Evolutionary conservation across 2,113 vertebrate genomes (phyloP).

Genomic region (Pterophyllum scalare): DNA sequence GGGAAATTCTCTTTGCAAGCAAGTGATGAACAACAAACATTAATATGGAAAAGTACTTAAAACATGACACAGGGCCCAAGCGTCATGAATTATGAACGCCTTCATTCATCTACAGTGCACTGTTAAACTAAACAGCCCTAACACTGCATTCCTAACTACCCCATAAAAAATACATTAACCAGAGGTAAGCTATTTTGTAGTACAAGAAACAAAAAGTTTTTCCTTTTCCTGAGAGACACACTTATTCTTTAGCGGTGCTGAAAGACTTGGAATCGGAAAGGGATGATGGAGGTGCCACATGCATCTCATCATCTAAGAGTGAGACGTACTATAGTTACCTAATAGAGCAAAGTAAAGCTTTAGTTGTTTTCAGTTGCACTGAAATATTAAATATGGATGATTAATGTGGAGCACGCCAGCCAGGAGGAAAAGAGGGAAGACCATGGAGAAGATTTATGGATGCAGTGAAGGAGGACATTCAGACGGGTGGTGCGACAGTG

Average conservation of each 20-base stretch:
- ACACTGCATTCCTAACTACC: conserved; percentile 33
- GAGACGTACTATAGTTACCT: not conserved
- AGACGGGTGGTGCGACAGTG: too few species aligned
- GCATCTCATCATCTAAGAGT: not conserved
- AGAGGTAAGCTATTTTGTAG: conserved; percentile 29
- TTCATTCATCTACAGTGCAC: conserved; percentile 31
- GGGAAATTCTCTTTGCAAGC: not conserved
- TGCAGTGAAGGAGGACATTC: too few species aligned
- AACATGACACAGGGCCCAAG: conserved; percentile 11
- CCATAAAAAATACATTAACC: conserved; percentile 55
- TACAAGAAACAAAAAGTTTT: conserved; percentile 18
- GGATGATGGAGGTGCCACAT: not conserved
- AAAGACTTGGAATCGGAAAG: not conserved
- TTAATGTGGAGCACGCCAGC: too few species aligned
- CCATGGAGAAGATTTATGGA: too few species aligned
- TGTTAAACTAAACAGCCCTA: conserved; percentile 45
- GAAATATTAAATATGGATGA: too few species aligned
- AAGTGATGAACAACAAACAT: conserved; percentile 37
- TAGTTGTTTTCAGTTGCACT: too few species aligned
- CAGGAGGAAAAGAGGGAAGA: too few species aligned
- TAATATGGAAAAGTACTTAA: conserved; percentile 41
- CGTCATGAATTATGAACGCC: conserved; percentile 55
- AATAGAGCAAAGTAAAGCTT: not conserved
- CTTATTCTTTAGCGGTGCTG: not conserved
- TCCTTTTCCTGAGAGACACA: not conserved